A percentile compares a stretch with the other conserved stretches of the same genome.
These are phyloP conservation scores for Zeugodacus cucurbitae DNA, from an alignment of 1,140 invertebrate genomes.

Conservation along the genomic window DNA sequence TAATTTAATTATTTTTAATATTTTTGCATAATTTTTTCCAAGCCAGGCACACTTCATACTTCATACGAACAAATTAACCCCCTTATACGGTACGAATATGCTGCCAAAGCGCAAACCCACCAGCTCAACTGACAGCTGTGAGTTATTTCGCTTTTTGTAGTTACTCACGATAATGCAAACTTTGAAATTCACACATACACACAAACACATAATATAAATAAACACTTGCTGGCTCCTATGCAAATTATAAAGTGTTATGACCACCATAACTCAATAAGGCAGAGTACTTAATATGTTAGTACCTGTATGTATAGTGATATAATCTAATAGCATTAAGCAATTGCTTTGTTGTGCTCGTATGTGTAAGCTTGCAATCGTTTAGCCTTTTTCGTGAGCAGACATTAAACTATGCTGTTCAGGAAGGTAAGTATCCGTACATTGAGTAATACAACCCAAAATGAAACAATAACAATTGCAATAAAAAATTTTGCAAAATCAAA, in stretches of 20 bases:
- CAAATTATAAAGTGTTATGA: background rate
- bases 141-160: too few species aligned
- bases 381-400: background rate
- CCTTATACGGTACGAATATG: too few species aligned
- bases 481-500: background rate
- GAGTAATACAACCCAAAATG: background rate
- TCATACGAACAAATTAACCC: too few species aligned
- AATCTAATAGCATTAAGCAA: background rate
- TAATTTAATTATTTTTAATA: background rate
- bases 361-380: background rate
- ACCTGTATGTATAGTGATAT: background rate
- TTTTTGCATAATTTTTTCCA: background rate
- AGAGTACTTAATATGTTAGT: background rate
- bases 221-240: background rate
- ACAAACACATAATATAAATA: background rate
- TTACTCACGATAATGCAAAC: too few species aligned
- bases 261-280: background rate
- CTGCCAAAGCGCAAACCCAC: too few species aligned
- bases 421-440: background rate
- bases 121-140: too few species aligned
- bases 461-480: background rate
- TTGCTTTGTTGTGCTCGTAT: background rate
- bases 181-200: background rate
- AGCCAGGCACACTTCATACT: too few species aligned
- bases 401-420: background rate